phyloP scores from a whole-genome alignment of 2,797 vertebrate species.

The Uromys caudimaculatus region DNA sequence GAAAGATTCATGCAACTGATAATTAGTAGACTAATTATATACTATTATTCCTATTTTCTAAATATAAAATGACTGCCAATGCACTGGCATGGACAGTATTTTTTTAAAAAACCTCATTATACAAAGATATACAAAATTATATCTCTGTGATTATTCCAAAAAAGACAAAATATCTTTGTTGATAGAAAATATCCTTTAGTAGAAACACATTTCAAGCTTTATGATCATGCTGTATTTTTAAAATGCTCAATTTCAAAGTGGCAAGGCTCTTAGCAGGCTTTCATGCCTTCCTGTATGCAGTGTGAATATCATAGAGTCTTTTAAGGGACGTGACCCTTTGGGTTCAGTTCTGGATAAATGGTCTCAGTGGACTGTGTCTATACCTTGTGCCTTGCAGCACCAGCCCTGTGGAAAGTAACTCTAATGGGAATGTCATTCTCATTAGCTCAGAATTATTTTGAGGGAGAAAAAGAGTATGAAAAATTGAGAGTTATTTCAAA shows the following conservation, averaged over 20 bases:
- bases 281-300: conserved; percentile 28
- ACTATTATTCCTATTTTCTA: conserved; percentile 52
- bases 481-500: conserved; percentile 66
- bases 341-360: conserved; percentile 52
- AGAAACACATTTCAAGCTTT: conserved; percentile 69
- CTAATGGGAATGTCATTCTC: conserved; percentile 64
- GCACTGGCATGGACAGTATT: conserved; percentile 35
- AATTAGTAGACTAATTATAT: background rate
- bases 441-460: conserved; percentile 65
- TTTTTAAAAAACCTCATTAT: conserved; percentile 75
- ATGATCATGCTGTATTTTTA: conserved; percentile 51
- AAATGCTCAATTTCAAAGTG: conserved; percentile 30
- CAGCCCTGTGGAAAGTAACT: conserved; percentile 41
- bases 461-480: conserved; percentile 61
- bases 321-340: conserved; percentile 61
- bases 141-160: conserved; percentile 73
- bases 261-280: conserved; percentile 39
- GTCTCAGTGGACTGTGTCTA: conserved; percentile 27
- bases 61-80: conserved; percentile 47
- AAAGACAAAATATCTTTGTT: conserved; percentile 76
- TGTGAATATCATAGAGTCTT: conserved; percentile 5
- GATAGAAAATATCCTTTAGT: background rate
- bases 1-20: conserved; percentile 38
- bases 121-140: background rate
- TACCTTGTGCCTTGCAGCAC: background rate